phyloP scores from a whole-genome alignment of 1,140 invertebrate species.

The Euwallacea fornicatus region DNA sequence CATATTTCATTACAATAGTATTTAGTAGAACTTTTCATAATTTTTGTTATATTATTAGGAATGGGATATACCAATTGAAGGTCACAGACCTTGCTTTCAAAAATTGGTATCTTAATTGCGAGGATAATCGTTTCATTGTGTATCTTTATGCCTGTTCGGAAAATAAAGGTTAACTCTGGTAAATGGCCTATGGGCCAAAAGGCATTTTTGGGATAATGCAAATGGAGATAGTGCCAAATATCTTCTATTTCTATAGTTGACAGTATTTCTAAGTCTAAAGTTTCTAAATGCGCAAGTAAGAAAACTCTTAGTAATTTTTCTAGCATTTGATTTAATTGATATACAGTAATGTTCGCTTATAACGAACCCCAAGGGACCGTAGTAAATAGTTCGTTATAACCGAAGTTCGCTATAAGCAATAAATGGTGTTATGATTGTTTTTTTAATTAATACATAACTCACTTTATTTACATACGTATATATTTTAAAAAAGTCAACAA shows the following conservation, averaged over 20 bases:
- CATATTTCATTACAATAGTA: constrained; percentile 20
- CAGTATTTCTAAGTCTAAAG: constrained; percentile 11
- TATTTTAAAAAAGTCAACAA: too few relatives aligned
- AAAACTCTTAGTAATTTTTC: constrained; percentile 13
- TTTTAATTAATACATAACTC: too few relatives aligned
- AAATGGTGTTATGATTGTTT: too few relatives aligned
- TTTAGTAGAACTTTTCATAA: constrained; percentile 9
- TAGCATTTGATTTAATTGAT: constrained; percentile 17
- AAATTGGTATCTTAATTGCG: constrained; percentile 18
- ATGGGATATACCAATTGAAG: constrained; percentile 7
- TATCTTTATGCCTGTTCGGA: not conserved
- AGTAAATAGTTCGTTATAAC: too few relatives aligned
- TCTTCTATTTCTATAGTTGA: constrained; percentile 6
- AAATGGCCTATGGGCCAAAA: constrained; percentile 13
- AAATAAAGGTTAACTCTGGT: constrained; percentile 11
- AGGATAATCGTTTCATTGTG: not conserved
- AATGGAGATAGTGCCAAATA: constrained; percentile 8
- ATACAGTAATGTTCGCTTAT: too few relatives aligned
- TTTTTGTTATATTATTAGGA: constrained; percentile 9
- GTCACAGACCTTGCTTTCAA: not conserved
- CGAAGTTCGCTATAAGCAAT: too few relatives aligned
- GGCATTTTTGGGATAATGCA: constrained; percentile 13
- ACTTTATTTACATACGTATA: too few relatives aligned
- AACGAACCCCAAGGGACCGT: too few relatives aligned
- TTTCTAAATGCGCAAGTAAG: constrained; percentile 10